Percentiles rank a stretch among this genome's conserved stretches.
Evolutionary conservation across 2,888 invertebrate species (phyloP).

Genomic region (Hylaea fasciaria): DNA sequence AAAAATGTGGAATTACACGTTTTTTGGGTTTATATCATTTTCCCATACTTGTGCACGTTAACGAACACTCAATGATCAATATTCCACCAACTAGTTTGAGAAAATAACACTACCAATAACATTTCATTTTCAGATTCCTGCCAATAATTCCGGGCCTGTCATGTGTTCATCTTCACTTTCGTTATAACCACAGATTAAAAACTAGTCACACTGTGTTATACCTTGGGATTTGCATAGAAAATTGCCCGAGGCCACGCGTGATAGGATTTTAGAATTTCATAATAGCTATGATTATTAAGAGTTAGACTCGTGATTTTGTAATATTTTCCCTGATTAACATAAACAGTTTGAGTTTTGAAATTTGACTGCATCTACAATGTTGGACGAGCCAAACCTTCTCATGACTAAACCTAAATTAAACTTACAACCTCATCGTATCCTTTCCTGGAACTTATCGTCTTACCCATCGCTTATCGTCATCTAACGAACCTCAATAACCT

Average conservation of each 20-base stretch:
- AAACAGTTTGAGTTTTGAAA: too few species aligned
- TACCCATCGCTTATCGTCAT: slow-evolving; percentile 37
- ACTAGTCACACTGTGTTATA: not conserved
- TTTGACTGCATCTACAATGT: too few species aligned
- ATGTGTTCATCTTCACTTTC: slow-evolving; percentile 30
- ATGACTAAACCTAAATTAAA: not conserved
- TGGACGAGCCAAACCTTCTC: not conserved
- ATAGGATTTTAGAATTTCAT: slow-evolving; percentile 14
- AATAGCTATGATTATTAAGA: slow-evolving; percentile 2
- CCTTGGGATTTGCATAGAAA: slow-evolving; percentile 25
- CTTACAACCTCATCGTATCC: not conserved
- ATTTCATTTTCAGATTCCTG: too few species aligned
- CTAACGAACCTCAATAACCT: slow-evolving; percentile 63
- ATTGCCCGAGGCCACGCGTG: slow-evolving; percentile 8
- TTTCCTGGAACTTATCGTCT: slow-evolving; percentile 27
- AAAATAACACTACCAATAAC: too few species aligned
- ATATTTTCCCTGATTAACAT: too few species aligned
- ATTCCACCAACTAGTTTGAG: too few species aligned
- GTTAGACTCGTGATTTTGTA: not conserved
- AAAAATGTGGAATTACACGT: too few species aligned
- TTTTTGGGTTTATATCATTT: too few species aligned
- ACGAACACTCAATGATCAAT: too few species aligned
- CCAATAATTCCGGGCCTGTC: not conserved
- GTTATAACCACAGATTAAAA: not conserved
- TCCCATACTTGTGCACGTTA: too few species aligned